A percentile compares a stretch with the other conserved stretches of the same genome.
These are phyloP conservation scores for Acanthurus leucopareius DNA, from an alignment of 2,797 vertebrate species.

Conservation along the genomic window DNA sequence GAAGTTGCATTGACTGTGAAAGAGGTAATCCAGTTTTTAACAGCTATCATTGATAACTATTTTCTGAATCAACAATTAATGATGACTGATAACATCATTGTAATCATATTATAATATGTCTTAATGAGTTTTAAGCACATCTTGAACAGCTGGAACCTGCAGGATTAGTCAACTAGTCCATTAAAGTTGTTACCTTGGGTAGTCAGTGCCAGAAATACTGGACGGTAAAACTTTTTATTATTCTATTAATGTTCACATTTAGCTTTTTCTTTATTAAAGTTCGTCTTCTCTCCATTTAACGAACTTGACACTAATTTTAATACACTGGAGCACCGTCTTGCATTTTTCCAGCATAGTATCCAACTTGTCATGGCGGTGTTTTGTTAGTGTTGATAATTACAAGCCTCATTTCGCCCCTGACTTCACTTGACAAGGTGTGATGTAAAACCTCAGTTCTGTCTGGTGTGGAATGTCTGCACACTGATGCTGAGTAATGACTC, in stretches of 20 bases:
- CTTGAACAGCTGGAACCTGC: no score
- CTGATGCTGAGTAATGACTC: constrained; percentile 14
- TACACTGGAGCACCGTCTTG: not conserved
- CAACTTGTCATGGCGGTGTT: not conserved
- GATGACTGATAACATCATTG: no score
- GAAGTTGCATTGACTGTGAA: not conserved
- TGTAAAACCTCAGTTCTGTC: constrained; percentile 10
- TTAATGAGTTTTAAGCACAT: no score
- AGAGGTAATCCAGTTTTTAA: not conserved
- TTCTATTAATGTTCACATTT: no score
- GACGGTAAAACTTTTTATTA: no score
- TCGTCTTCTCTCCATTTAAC: not conserved
- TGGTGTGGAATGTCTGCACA: constrained; percentile 24
- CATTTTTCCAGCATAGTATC: not conserved
- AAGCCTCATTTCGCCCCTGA: constrained; percentile 40
- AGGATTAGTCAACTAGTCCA: no score
- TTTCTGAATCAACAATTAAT: no score
- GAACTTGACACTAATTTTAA: not conserved
- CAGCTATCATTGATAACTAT: no score
- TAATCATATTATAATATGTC: no score
- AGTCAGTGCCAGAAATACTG: no score
- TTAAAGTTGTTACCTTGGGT: no score
- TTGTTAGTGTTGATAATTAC: constrained; percentile 23
- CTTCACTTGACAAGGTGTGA: constrained; percentile 25
- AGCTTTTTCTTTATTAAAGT: no score